Base-by-base conservation (phyloP, 2,797 vertebrate genomes). In the Hypotaenidia philippensis region DNA sequence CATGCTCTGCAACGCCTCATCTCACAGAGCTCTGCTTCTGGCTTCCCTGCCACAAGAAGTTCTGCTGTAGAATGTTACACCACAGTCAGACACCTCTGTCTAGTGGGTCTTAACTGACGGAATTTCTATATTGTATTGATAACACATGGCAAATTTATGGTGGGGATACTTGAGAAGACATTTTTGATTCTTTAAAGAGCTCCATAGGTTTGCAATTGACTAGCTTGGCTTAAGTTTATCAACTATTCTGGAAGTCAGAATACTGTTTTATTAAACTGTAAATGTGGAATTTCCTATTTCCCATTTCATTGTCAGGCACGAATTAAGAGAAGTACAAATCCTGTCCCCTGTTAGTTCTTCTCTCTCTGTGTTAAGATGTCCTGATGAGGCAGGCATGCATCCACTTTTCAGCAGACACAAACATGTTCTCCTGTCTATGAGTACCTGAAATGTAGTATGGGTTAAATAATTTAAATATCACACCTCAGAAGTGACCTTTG, bases 1-100 rank as follows among this genome's bases (percentile, higher is more conserved):
- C 32, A 6, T 3, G 17, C 4, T 13, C 22, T 6, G 6, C 1
- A 32, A 41, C 8, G 14, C 12, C 4, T n/a, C n/a, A 20, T 25
- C 17, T 47, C 4, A 1, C 31, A 74, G 41, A 77, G 15, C 4
- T 45, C 61, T 69, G 8, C 45, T 78, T 21, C 10, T 77, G 11
- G 2, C 17, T 64, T 61, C 80, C 9, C 19, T 2, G 1, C 22
- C 19, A 13, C 14, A 38, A 44, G 18, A 34, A 36, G 13, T 36
- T 70, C 15, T 65, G 10, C 12, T 60, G 13, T 66, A 34, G 17
- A n/a, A 7, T 18, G 13, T 61, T 52, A n/a, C n/a, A 45, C 0
- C 29, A 21, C 20, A 56, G 9, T 6, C 60, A 44, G 4, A 29
- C 66, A 27, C 29, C 26, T 60, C 59, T 27, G 6, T 6, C 11